These are phyloP conservation scores for Pao palembangensis DNA, from an alignment of 2,113 vertebrate genomes.

Conservation along the genomic window DNA sequence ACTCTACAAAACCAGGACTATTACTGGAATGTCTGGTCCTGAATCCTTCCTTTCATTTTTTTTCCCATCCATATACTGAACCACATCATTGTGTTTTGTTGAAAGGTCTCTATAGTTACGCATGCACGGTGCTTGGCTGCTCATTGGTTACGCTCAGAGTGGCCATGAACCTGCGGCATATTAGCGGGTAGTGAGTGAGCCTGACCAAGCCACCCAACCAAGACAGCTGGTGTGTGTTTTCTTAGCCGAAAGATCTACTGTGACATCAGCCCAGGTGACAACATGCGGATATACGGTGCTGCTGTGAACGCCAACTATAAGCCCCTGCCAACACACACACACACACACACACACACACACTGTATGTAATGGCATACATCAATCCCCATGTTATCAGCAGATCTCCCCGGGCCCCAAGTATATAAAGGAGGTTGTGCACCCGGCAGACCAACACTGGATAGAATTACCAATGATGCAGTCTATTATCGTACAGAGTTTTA, in stretches of 20 bases:
- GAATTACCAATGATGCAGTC: slow-evolving; percentile 61
- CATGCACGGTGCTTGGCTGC: slow-evolving; percentile 19
- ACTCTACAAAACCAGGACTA: slow-evolving; percentile 7
- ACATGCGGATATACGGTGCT: slow-evolving; percentile 62
- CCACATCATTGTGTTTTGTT: slow-evolving; percentile 34
- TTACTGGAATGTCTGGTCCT: slow-evolving; percentile 15
- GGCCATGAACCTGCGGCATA: slow-evolving; percentile 41
- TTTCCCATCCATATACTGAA: slow-evolving; percentile 3
- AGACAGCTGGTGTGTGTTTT: slow-evolving; percentile 50
- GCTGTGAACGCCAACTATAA: slow-evolving; percentile 47
- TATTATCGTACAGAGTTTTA: slow-evolving; percentile 59
- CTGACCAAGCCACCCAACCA: slow-evolving; percentile 28
- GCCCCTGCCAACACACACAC: slow-evolving; percentile 17
- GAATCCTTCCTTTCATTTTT: slow-evolving; percentile 8
- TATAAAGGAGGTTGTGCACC: slow-evolving; percentile 5
- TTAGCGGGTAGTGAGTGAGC: slow-evolving; percentile 49
- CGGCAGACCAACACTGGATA: slow-evolving; percentile 41
- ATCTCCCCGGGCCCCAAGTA: slow-evolving; percentile 23
- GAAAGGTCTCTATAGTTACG: slow-evolving; percentile 34
- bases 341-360: slow-evolving; percentile 13
- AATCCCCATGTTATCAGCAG: slow-evolving; percentile 68
- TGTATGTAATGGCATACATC: slow-evolving; percentile 49
- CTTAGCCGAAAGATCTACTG: slow-evolving; percentile 57
- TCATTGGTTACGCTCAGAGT: slow-evolving; percentile 31
- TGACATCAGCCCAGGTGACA: slow-evolving; percentile 68